These are phyloP conservation scores for Sycophaga agraensis DNA, from an alignment of 1,140 invertebrate genomes.

Conservation along the genomic window DNA sequence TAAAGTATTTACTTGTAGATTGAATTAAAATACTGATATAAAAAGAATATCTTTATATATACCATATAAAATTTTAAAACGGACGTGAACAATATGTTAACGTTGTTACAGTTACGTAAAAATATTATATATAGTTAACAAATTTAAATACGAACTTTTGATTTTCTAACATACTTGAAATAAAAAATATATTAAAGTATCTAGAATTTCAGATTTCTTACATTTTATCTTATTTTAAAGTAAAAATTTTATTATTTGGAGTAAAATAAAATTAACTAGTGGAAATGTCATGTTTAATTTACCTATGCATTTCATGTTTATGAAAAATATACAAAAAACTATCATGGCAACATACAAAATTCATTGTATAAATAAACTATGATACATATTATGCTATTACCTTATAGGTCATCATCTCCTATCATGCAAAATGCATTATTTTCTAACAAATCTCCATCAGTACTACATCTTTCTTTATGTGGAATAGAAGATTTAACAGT, in stretches of 20 bases:
- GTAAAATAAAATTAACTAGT: too few relatives aligned
- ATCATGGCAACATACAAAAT: slow-evolving; percentile 18
- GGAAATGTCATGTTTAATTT: too few relatives aligned
- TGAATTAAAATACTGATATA: slow-evolving; percentile 16
- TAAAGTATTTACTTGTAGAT: too few relatives aligned
- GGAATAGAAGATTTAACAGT: slow-evolving; percentile 46
- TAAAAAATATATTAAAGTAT: too few relatives aligned
- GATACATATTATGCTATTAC: not conserved
- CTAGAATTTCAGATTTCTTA: too few relatives aligned
- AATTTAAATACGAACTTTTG: not conserved
- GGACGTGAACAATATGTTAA: not conserved
- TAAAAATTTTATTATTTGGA: too few relatives aligned
- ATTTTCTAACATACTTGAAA: too few relatives aligned
- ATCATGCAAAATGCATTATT: slow-evolving; percentile 90
- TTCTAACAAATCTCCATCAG: slow-evolving; percentile 69
- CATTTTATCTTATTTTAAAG: too few relatives aligned
- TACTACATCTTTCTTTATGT: slow-evolving; percentile 63
- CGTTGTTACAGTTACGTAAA: slow-evolving; percentile 6
- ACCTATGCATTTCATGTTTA: too few relatives aligned
- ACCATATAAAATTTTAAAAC: slow-evolving; percentile 9
- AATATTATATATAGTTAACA: slow-evolving; percentile 15
- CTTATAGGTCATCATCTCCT: slow-evolving; percentile 84
- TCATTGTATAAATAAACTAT: too few relatives aligned
- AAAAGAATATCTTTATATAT: slow-evolving; percentile 18
- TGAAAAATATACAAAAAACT: slow-evolving; percentile 9